These are phyloP conservation scores for Polypterus bichir DNA, from an alignment of 2,113 vertebrate genomes.

Conservation along the genomic window DNA sequence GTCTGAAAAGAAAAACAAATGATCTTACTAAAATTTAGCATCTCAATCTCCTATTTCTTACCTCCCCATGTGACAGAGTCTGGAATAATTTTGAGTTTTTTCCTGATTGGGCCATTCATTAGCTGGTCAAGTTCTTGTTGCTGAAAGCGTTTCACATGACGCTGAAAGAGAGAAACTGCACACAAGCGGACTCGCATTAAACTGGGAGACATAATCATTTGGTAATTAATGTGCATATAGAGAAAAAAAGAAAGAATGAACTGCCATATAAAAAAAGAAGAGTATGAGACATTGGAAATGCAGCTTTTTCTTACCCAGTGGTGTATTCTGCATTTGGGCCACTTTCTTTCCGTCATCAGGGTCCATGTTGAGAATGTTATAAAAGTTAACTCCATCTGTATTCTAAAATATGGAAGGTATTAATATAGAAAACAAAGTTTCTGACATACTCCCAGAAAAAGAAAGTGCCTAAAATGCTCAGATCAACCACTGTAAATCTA, in stretches of 20 bases:
- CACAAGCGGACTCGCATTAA: not conserved
- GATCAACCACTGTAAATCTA: no score
- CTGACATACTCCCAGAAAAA: no score
- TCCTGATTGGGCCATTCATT: conserved; percentile 85
- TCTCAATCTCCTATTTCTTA: conserved; percentile 25
- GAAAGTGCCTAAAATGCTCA: no score
- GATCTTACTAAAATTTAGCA: no score
- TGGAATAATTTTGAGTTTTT: conserved; percentile 80
- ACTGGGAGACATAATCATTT: no score
- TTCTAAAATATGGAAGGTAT: conserved; percentile 52
- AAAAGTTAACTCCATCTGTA: conserved; percentile 89
- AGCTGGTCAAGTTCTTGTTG: conserved; percentile 51
- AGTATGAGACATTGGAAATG: no score
- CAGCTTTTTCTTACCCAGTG: conserved; percentile 31
- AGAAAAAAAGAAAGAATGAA: no score
- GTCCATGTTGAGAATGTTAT: conserved; percentile 78
- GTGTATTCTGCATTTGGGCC: conserved; percentile 14
- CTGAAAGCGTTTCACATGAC: conserved; percentile 55
- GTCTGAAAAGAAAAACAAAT: no score
- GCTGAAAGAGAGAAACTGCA: conserved; percentile 51
- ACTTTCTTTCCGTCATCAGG: conserved; percentile 21
- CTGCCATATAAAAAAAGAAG: no score
- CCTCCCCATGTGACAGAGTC: conserved; percentile 84
- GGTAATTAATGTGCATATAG: no score
- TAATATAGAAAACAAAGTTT: no score